Evolutionary conservation across 2,797 vertebrate genomes (phyloP).

Genomic region (Sciaenops ocellatus): DNA sequence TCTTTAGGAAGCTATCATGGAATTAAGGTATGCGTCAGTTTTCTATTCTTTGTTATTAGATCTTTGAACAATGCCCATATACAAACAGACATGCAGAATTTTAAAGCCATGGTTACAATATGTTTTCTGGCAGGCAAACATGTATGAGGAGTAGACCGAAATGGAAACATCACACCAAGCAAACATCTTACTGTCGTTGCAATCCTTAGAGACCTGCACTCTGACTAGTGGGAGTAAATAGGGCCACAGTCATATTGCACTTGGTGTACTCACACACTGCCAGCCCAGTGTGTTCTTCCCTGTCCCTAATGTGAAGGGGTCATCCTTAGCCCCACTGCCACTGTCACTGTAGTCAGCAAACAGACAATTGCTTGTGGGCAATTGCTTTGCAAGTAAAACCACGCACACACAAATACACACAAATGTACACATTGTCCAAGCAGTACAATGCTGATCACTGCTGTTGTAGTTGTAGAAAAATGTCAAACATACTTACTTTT

Average conservation of each 20-base stretch:
- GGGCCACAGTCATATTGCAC: background rate
- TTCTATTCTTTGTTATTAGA: background rate
- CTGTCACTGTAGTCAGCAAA: constrained; percentile 48
- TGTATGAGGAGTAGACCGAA: background rate
- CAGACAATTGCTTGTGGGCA: constrained; percentile 32
- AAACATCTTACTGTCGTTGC: background rate
- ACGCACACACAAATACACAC: constrained; percentile 11
- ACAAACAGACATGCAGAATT: background rate
- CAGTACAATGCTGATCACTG: constrained; percentile 30
- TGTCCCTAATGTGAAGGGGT: constrained; percentile 49
- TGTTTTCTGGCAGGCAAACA: background rate
- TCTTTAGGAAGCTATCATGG: background rate
- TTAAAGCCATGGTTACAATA: background rate
- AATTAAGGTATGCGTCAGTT: too few species aligned
- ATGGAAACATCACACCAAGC: background rate
- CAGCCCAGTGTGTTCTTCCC: constrained; percentile 27
- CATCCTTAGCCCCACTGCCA: constrained; percentile 41
- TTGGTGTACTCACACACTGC: constrained; percentile 3
- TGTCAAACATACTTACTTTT: constrained; percentile 73
- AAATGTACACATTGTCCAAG: constrained; percentile 37
- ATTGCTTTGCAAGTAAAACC: constrained; percentile 28
- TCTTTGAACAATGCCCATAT: background rate
- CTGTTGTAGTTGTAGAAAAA: constrained; percentile 30
- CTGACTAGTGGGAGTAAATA: constrained; percentile 16
- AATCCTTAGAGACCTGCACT: constrained; percentile 19